Percentiles rank a stretch among this genome's conserved stretches.
These are phyloP conservation scores for Autographa gamma DNA, from an alignment of 2,888 invertebrate genomes.

Conservation along the genomic window DNA sequence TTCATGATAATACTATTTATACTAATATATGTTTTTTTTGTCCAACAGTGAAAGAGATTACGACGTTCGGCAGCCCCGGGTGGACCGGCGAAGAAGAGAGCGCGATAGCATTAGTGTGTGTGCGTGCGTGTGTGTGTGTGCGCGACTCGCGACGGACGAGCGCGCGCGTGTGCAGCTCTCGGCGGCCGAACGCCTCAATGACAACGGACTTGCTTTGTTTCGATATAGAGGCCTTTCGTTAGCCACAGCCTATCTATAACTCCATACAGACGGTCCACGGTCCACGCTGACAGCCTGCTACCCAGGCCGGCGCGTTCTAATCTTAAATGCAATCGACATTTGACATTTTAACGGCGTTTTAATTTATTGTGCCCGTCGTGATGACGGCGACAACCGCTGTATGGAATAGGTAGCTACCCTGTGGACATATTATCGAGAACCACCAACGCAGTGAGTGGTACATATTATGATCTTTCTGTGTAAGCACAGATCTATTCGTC, in stretches of 20 bases:
- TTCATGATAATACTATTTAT: neutral
- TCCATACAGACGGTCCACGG: constrained; percentile 30
- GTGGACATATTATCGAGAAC: constrained; percentile 56
- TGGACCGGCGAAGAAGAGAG: constrained; percentile 80
- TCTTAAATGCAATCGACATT: constrained; percentile 13
- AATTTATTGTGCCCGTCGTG: constrained; percentile 34
- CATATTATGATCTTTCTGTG: constrained; percentile 66
- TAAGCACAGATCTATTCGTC: constrained; percentile 54
- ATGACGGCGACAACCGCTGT: constrained; percentile 17
- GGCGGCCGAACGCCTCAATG: constrained; percentile 54
- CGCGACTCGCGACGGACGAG: constrained; percentile 41
- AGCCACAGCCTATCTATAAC: constrained; percentile 28
- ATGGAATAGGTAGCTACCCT: constrained; percentile 43
- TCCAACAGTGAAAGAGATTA: constrained; percentile 83
- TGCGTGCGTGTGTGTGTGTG: constrained; percentile 59
- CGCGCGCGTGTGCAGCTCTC: constrained; percentile 36
- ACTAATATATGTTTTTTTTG: constrained; percentile 45
- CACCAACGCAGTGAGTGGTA: constrained; percentile 47
- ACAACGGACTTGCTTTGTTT: constrained; percentile 58
- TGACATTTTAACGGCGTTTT: constrained; percentile 17
- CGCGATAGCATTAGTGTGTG: constrained; percentile 73
- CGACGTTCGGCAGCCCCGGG: constrained; percentile 82
- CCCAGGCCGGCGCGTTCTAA: constrained; percentile 5
- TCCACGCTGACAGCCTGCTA: constrained; percentile 7
- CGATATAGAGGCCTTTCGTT: constrained; percentile 69